These are phyloP conservation scores for Dasypogon diadema DNA, from an alignment of 2,888 invertebrate genomes.

Conservation along the genomic window DNA sequence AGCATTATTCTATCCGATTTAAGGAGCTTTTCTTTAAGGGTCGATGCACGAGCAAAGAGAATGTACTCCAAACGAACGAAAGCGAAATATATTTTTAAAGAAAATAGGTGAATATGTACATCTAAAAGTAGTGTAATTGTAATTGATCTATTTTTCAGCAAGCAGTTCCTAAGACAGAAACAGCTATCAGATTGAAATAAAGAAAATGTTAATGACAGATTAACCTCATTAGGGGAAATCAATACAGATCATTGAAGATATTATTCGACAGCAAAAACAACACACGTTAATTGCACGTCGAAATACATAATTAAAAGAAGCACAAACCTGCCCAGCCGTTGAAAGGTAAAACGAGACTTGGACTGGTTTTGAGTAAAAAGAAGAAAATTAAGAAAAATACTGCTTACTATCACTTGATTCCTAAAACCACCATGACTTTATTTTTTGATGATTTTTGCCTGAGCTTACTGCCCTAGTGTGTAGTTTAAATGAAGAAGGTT, in stretches of 20 bases:
- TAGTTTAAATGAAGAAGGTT: too few relatives aligned
- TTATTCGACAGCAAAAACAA: not conserved
- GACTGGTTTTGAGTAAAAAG: too few relatives aligned
- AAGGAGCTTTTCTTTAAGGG: not conserved
- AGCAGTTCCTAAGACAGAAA: not conserved
- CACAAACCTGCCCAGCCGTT: too few relatives aligned
- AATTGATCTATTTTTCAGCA: not conserved
- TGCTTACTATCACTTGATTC: too few relatives aligned
- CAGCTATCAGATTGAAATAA: not conserved
- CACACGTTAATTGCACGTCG: not conserved
- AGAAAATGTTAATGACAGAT: slow-evolving; percentile 5
- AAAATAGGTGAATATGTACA: not conserved
- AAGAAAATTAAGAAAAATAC: too few relatives aligned
- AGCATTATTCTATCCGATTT: not conserved
- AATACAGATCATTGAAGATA: not conserved
- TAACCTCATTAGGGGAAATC: not conserved
- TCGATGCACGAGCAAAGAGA: not conserved
- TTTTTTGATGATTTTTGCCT: too few relatives aligned
- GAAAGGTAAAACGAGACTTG: too few relatives aligned
- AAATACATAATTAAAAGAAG: not conserved
- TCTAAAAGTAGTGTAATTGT: not conserved
- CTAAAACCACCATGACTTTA: too few relatives aligned
- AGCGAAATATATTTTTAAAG: not conserved
- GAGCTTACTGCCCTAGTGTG: too few relatives aligned
- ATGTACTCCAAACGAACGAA: not conserved